Base-by-base conservation (phyloP, 2,113 vertebrate genomes). In the Rhombomys opimus region DNA sequence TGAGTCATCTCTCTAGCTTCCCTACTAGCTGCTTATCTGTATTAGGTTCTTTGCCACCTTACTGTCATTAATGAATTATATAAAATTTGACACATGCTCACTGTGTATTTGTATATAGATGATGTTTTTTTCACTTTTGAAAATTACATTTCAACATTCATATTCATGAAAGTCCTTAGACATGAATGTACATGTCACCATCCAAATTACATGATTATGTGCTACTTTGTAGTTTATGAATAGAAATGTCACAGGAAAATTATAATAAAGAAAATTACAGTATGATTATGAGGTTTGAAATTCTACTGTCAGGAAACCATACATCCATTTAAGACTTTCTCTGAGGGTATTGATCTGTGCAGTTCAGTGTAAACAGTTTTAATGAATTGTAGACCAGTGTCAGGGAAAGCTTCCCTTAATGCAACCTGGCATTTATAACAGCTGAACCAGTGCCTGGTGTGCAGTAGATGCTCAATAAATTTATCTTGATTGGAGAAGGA, bases 51-150 rank as follows among this genome's bases (percentile, higher is more conserved):
- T 97, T 95, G 14, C 35, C 23, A 73, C 63, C 27, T 81, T 95
- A 9, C 22, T 85, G 1, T 89, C 92, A 57, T 90, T 87, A 90
- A 86, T 91, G 76, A 94, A 7, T 86, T 90, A 65, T 15, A 20
- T 68, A 13, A 67, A 32, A 81, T 92, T 93, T 90, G 77, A 88
- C 35, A 32, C 65, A 7, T 65, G 25, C 52, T 95, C 22, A 80
- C 30, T 93, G 32, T 80, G 11, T 90, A 72, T 86, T 89, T 90
- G 4, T 70, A 63, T 93, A 17, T 75, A 22, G 80, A 80, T 82
- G 93, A 54, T 75, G 50, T 92, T 90, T 89, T 91, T 95, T 91
- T 95, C 92, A 89, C 61, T 70, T 90, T 86, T 63, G 70, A 95
- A 95, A 90, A 89, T 91, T 81, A 15, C n/a, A 57, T 89, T 95